Evolutionary conservation across 2,888 invertebrate genomes (phyloP).

Genomic region (Caenorhabditis drosophilae): DNA sequence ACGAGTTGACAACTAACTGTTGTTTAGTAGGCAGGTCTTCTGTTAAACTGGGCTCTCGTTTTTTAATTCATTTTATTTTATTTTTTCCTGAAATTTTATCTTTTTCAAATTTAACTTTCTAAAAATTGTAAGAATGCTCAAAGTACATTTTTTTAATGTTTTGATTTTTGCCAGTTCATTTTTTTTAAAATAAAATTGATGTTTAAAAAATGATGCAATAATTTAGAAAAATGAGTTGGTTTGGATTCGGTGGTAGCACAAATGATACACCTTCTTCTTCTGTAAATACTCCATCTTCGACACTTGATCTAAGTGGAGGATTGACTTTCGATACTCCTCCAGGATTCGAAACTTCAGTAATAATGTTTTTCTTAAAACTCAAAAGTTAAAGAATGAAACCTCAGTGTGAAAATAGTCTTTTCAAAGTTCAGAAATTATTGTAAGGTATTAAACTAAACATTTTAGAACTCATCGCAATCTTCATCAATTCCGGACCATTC

Average conservation of each 20-base stretch:
- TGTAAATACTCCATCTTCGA: constrained; percentile 30
- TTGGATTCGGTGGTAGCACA: constrained; percentile 41
- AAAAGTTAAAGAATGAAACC: no score
- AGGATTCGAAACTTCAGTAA: constrained; percentile 34
- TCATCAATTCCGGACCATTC: constrained; percentile 31
- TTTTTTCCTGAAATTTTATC: neutral
- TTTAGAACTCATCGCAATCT: constrained; percentile 1
- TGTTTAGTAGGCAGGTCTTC: no score
- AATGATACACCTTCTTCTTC: constrained; percentile 41
- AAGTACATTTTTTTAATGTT: no score
- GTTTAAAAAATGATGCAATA: constrained; percentile 2
- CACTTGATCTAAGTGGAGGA: constrained; percentile 46
- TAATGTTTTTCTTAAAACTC: no score
- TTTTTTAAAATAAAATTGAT: neutral
- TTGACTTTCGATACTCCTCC: constrained; percentile 36
- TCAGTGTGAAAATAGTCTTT: no score
- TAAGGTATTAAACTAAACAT: neutral
- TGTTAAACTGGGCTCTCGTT: constrained; percentile 2
- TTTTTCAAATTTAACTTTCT: no score
- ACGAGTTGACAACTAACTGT: no score
- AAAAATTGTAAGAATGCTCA: no score
- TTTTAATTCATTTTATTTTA: neutral
- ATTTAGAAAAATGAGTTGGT: constrained; percentile 51
- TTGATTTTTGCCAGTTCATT: neutral
- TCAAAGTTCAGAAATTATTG: constrained; percentile 10